Base-by-base conservation (phyloP, 1,140 invertebrate species). In the Papilio machaon region DNA sequence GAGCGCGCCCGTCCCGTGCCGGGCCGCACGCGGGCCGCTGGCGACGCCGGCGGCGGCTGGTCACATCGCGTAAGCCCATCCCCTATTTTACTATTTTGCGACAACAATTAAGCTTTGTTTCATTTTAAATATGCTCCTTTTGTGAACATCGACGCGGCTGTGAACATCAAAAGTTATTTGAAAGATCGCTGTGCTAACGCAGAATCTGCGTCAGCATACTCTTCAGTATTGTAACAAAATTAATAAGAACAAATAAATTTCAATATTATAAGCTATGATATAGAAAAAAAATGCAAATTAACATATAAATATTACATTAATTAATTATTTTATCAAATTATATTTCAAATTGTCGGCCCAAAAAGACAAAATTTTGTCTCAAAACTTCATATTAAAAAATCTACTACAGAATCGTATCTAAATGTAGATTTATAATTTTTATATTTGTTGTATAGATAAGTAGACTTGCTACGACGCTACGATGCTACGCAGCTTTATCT, bases 41-140 rank as follows among this genome's bases (percentile, higher is more conserved):
- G 89, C 90, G 87, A 70, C 89, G 90, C 88, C 88, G 86, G 95
- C 95, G 94, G 95, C 95, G 95, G 94, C 94, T 96, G 95, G 95
- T 96, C 95, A 95, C 95, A 96, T 96, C 95, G 95, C 95, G 95
- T 95, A 95, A 95, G 95, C 95, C 95, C 95, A 96, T 96, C 95
- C 95, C 95, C 91, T 92, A 80, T 92, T 92, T 94, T 91, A 88
- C 91, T 93, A 92, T 79, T 87, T 93, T 94, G 91, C 93, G 94
- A 95, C 94, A 95, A 95, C 95, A 95, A 95, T 92, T 95, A 95
- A 95, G 95, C 93, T 94, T 93, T 93, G 93, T 94, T 92, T 91
- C 90, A 47, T 86, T 85, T 82, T 80, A 86, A 84, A 87, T 81
- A 82, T 86, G 86, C 86, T 87, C 88, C 85, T 84, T 89, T 83